Percentiles rank a stretch among this genome's conserved stretches.
These are phyloP conservation scores for Todiramphus saurophagus DNA, from an alignment of 2,113 vertebrate genomes.

Conservation along the genomic window DNA sequence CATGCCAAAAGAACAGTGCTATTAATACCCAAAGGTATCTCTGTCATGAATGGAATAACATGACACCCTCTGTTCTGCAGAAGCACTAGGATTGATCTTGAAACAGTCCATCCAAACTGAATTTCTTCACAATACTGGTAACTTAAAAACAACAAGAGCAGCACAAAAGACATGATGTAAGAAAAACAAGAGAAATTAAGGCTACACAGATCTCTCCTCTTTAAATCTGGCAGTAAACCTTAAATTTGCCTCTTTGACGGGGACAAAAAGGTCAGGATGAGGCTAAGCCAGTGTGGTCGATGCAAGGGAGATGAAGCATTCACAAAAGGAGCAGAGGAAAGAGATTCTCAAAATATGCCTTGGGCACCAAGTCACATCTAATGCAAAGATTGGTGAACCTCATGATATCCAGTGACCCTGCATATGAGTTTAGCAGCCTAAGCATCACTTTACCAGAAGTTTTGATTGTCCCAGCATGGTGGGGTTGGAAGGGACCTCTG, in stretches of 20 bases:
- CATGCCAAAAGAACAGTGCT: not conserved
- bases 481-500: too few species aligned
- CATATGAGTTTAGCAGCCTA: not conserved
- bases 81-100: not conserved
- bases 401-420: not conserved
- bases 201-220: not conserved
- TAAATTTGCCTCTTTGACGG: not conserved
- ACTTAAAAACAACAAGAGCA: not conserved
- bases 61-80: not conserved
- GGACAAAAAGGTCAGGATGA: not conserved
- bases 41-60: not conserved
- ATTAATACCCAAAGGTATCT: not conserved
- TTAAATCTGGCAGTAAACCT: not conserved
- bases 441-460: not conserved
- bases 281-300: not conserved
- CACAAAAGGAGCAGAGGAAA: not conserved
- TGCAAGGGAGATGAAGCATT: not conserved
- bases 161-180: not conserved
- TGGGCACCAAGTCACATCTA: not conserved
- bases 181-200: not conserved
- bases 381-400: not conserved
- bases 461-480: not conserved
- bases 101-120: not conserved
- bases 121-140: not conserved
- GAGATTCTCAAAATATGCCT: not conserved